These are phyloP conservation scores for Trididemnum miniatum DNA, from an alignment of 23 tunicate species.

Conservation along the genomic window DNA sequence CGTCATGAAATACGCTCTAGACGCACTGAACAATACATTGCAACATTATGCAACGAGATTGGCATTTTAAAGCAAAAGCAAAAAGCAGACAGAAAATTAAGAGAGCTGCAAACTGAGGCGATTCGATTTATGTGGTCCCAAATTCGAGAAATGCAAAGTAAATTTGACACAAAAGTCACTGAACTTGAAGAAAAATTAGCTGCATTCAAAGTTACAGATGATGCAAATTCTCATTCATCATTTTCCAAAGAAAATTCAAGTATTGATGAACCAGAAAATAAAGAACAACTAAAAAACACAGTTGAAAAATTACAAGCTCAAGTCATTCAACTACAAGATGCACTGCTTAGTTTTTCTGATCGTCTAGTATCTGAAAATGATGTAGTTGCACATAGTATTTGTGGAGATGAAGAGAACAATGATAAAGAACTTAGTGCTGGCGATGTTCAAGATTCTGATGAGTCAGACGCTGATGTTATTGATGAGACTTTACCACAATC, in stretches of 20 bases:
- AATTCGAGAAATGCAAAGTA: conserved; percentile 21
- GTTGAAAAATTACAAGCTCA: conserved; percentile 63
- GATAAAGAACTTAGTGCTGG: not conserved
- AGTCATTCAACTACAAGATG: conserved; percentile 82
- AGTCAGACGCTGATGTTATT: not conserved
- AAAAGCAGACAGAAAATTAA: conserved; percentile 64
- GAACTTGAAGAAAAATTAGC: conserved; percentile 13
- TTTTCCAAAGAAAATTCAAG: not conserved
- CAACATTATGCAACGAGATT: conserved; percentile 70
- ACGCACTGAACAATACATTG: conserved; percentile 84
- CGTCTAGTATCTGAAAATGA: conserved; percentile 28
- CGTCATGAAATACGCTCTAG: conserved; percentile 72
- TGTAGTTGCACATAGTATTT: not conserved
- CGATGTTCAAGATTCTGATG: not conserved
- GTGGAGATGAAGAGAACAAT: not conserved
- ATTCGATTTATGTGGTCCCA: conserved; percentile 87
- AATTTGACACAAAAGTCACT: not conserved
- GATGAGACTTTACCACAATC: not conserved
- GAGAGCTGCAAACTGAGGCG: conserved; percentile 90
- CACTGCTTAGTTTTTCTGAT: conserved; percentile 65
- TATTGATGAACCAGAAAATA: conserved; percentile 14
- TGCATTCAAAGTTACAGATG: not conserved
- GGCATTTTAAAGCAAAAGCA: conserved; percentile 55
- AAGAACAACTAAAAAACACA: conserved; percentile 33
- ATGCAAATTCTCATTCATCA: not conserved